Base-by-base conservation (phyloP, 2,797 vertebrate species). In the Tympanoctomys barrerae region DNA sequence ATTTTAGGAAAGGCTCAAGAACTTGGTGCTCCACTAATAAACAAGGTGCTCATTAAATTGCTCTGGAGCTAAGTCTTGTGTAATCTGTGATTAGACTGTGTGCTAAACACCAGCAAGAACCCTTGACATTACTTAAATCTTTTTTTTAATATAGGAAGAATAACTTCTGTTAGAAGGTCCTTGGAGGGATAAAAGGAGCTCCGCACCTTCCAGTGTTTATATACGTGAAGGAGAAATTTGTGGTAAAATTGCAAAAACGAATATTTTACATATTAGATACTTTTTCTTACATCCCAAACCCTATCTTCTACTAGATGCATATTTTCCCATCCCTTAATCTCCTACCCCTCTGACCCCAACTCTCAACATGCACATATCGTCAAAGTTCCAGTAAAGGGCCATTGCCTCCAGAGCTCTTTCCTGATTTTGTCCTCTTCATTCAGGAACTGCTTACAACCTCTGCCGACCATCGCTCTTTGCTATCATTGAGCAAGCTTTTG, bases 241-340 rank as follows among this genome's bases (percentile, higher is more conserved):
- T 85, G 61, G 31, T 19, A 59, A 87, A 91, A 75, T 10, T 90
- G 9, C 86, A 36, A 31, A 71, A 26, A 62, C 70, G 19, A 88
- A 68, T 83, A 66, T 7, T 66, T 5, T 39, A 22, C 39, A 52
- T 7, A 70, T 54, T 88, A 19, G 7, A 54, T 14, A 42, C 80
- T 91, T 82, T 88, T 87, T 93, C 54, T 81, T 61, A 96, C 57
- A 52, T 77, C 26, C 54, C 46, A 64, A 46, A 61, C 18, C 11
- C 52, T 0, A 0, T 87, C 84, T 18, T 77, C 12, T 78, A 59
- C 36, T 79, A 57, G 1, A 7, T 66, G 9, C 87, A 64, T 13
- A 79, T 10, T n/a, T 77, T 42, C 5, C 18, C n/a, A 59, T 5
- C 21, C 49, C 89, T 21, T 61, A 8, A 88, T 85, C 24, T 66